Evolutionary conservation across 92 coral and sea anemone genomes (phyloP), one percentile per base, ranked within the genome.

Genomic region (Isaurus tuberculatus): DNA sequence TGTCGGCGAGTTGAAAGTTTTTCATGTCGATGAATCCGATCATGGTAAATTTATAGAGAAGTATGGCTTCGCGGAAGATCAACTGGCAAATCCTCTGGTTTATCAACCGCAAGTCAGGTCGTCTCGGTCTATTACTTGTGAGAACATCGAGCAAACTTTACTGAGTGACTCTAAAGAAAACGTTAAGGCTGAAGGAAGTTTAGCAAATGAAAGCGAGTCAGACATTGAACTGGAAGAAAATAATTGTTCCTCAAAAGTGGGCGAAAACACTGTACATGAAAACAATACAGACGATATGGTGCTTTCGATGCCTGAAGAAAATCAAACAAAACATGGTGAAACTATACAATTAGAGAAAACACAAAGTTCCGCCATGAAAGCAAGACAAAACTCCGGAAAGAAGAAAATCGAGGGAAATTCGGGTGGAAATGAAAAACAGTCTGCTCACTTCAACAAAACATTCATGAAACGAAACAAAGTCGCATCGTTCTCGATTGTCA

Each of bases 1-100:
- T 57, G 93, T 97, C 13, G 99, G 99, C 16, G 99, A 97, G 63
- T 65, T 97, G 68, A 74, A 90, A 57, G 85, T 94, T 25, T 97
- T 90, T 51, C 93, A 91, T 17, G 90, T 94, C 53, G 99, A 94
- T 51, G 98, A 94, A 6, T 85, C 83, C 53, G 91, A 94, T 55
- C 98, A 94, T 15, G 88, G 83, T 16, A 46, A 67, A 13, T 91
- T 92, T 1, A 22, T 84, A 64, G 95, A 92, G 22, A 73, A 89
- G 17, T 94, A 89, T 42, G 92, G 92, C 15, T 87, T 42, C 30
- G 94, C 93, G 0, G 79, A 83, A 67, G 98, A 94, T 27, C 93
- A 94, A 28, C 93, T 94, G 4, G 93, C 86, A 80, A 94, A 94
- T 72, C 98, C 98, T 17, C 86, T 93, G 0, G 80, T 64, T 1